Base-by-base conservation (phyloP, 2,888 invertebrate species). In the Pristionchus japonicus region DNA sequence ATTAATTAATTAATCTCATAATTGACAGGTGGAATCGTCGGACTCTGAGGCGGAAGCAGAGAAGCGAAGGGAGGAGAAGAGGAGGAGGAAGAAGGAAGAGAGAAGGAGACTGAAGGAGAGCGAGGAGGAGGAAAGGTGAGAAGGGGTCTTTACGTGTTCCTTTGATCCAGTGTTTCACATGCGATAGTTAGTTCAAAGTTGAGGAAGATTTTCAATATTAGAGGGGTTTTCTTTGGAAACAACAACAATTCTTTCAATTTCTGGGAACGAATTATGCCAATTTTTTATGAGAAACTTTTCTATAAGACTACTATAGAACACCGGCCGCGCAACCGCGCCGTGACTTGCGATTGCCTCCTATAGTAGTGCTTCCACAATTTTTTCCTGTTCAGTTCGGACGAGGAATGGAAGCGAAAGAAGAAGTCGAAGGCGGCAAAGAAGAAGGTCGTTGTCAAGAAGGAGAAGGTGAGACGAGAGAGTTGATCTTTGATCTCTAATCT, bases 121-220 rank as follows among this genome's bases (percentile, higher is more conserved):
- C 52, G 82, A 83, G 34, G 82, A 82, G 52, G 82, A 83, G 52
- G 82, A 83, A n/a, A n/a, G n/a, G n/a, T n/a, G 80, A 47, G 34
- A 83, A 52, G 82, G n/a, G n/a, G n/a, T n/a, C n/a, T n/a, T n/a
- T n/a, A n/a, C n/a, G n/a, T n/a, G n/a, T n/a, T n/a, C n/a, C n/a
- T n/a, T n/a, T n/a, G n/a, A n/a, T n/a, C n/a, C n/a, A n/a, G n/a
- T n/a, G n/a, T n/a, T n/a, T n/a, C n/a, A n/a, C n/a, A n/a, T n/a
- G n/a, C n/a, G n/a, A n/a, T n/a, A n/a, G n/a, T n/a, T n/a, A n/a
- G n/a, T n/a, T n/a, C n/a, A n/a, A n/a, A n/a, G n/a, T n/a, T n/a
- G n/a, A n/a, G n/a, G n/a, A n/a, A n/a, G n/a, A n/a, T n/a, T n/a
- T n/a, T n/a, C n/a, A n/a, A n/a, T n/a, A n/a, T n/a, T n/a, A n/a